These are phyloP conservation scores for Actinostola sp. DNA, from an alignment of 92 coral and sea anemone genomes.

Conservation along the genomic window DNA sequence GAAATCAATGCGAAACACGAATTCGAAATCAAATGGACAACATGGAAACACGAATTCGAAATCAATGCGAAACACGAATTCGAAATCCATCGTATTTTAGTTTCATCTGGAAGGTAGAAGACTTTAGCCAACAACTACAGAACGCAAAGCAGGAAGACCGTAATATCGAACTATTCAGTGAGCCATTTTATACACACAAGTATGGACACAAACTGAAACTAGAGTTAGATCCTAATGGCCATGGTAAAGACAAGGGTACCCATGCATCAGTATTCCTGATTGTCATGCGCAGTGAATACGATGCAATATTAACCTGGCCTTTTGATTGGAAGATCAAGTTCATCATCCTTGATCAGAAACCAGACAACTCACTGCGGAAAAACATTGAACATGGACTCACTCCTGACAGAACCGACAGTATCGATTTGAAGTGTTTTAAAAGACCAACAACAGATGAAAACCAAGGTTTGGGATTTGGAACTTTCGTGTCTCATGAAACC, in stretches of 20 bases:
- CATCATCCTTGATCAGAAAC: constrained; percentile 28
- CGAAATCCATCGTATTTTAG: not conserved
- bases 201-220: constrained; percentile 21
- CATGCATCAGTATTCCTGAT: constrained; percentile 7
- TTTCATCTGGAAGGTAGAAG: constrained; percentile 2
- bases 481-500: constrained; percentile 22
- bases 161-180: not conserved
- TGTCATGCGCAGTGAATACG: constrained; percentile 27
- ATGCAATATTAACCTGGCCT: constrained; percentile 33
- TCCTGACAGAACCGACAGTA: constrained; percentile 3
- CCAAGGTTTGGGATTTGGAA: constrained; percentile 10
- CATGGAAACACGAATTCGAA: no score
- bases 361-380: not conserved
- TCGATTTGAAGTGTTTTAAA: not conserved
- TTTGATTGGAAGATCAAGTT: constrained; percentile 22
- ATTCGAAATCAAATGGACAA: no score
- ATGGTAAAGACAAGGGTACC: constrained; percentile 1
- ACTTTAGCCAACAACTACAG: not conserved
- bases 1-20: no score
- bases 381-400: constrained; percentile 9
- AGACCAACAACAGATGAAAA: constrained; percentile 16
- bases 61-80: no score
- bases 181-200: constrained; percentile 22
- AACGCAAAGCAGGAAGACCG: not conserved
- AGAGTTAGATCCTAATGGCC: constrained; percentile 1